A percentile compares a stretch with the other conserved stretches of the same genome.
Evolutionary conservation across 2,888 invertebrate species (phyloP).

Genomic region (Nezara viridula): DNA sequence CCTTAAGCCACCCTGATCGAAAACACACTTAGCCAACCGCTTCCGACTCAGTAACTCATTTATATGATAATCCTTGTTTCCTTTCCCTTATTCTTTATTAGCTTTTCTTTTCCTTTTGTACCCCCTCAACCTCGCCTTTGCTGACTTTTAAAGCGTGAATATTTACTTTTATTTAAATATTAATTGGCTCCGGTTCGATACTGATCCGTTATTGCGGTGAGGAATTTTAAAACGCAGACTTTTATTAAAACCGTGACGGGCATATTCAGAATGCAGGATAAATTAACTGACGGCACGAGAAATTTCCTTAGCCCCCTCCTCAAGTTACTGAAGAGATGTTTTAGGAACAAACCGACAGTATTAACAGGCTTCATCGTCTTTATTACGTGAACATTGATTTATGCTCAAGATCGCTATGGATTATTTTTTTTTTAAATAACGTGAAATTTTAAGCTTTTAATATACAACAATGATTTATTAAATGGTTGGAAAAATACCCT

Average conservation of each 20-base stretch:
- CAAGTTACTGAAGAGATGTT: background rate
- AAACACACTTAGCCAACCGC: conserved; percentile 42
- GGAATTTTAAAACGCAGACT: background rate
- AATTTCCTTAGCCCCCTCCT: background rate
- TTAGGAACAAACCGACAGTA: too few species aligned
- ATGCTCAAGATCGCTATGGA: too few species aligned
- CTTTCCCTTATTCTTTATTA: conserved; percentile 46
- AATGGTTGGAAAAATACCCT: too few species aligned
- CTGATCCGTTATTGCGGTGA: conserved; percentile 9
- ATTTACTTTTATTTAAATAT: conserved; percentile 39
- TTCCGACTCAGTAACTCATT: conserved; percentile 49
- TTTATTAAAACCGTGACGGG: conserved; percentile 7
- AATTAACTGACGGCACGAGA: background rate
- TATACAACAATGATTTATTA: too few species aligned
- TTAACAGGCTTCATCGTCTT: too few species aligned
- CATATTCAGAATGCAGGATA: background rate
- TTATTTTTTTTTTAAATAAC: too few species aligned
- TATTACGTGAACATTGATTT: too few species aligned
- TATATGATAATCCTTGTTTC: conserved; percentile 48
- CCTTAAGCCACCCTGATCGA: conserved; percentile 38
- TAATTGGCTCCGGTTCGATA: conserved; percentile 12
- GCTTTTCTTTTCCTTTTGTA: conserved; percentile 37
- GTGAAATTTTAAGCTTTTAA: too few species aligned
- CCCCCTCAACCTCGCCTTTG: background rate
- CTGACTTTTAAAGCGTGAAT: conserved; percentile 26